Conservation (phyloP, 2,113 vertebrate species). For the Xiphophorus hellerii region DNA sequence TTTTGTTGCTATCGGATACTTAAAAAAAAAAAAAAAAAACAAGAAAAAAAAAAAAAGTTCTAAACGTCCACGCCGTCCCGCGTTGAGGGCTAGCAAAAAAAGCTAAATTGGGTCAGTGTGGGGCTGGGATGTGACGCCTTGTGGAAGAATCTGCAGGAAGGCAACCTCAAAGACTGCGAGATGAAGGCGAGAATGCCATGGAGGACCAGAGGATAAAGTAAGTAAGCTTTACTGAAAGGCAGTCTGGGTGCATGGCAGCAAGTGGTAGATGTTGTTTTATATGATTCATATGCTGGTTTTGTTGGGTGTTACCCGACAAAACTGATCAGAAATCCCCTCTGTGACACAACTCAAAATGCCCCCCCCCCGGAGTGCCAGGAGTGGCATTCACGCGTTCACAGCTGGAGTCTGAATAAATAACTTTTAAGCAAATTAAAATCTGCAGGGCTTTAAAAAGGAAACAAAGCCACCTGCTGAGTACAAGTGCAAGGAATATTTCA, state of each 20-base stretch:
- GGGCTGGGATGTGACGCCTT: conserved; percentile 68
- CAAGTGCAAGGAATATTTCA: too few relatives aligned
- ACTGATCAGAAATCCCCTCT: background rate
- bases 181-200: conserved; percentile 20
- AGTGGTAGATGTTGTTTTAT: conserved; percentile 5
- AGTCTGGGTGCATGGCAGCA: conserved; percentile 1
- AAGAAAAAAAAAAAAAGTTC: background rate
- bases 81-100: conserved; percentile 10
- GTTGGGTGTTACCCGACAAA: background rate
- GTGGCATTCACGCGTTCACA: background rate
- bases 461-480: too few relatives aligned
- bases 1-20: background rate
- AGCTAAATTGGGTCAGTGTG: conserved; percentile 30
- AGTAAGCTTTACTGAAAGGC: background rate
- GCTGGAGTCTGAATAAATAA: background rate
- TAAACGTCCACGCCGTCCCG: background rate
- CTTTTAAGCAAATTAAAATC: too few relatives aligned
- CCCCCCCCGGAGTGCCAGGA: background rate
- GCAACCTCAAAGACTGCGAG: background rate
- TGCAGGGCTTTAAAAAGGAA: background rate
- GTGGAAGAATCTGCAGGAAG: conserved; percentile 44
- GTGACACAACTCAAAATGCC: background rate
- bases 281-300: background rate
- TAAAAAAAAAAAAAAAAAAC: background rate
- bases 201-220: conserved; percentile 33